Evolutionary conservation across 2,113 vertebrate genomes (phyloP), one percentile per base, ranked within the genome.

Genomic region (Propithecus coquereli): DNA sequence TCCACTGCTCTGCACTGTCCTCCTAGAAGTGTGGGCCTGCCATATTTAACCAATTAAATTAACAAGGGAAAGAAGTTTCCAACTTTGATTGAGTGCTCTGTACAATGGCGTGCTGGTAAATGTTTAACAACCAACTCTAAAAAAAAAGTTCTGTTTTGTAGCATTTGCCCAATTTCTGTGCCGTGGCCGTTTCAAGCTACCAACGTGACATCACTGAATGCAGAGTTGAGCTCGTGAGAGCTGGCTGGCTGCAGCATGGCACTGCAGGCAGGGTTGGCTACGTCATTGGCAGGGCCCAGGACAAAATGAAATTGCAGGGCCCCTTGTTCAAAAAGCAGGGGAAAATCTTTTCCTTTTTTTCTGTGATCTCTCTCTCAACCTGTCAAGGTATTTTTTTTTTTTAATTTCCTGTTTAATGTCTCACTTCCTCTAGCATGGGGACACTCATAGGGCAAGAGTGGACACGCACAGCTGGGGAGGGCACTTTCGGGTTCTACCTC

Each of bases 51-150:
- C 34, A 45, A 74, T 76, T 61, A 84, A 95, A 92, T 80, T 43
- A 97, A 65, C 27, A 65, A 91, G 85, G 84, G 25, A 27, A 76
- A 86, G 65, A 85, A 34, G 5, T 68, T 90, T 83, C 68, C 8
- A 63, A 52, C 32, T 45, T 40, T 59, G 68, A 88, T n/a, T 57
- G 68, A 88, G 54, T 61, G 34, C 47, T 66, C 66, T 89, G 34
- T 73, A 30, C 43, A 74, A 0, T 23, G 25, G 7, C 12, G 14
- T 82, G 32, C 79, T 90, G 79, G 94, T 73, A 57, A 92, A 90
- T 94, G 80, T 82, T 93, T 96, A 96, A 97, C 87, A 92, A 71
- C 25, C 50, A 59, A 30, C 18, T 81, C 81, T 87, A 23, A 25
- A 54, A 57, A 27, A 66, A 22, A 66, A 70, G 43, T n/a, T 59